phyloP scores from a whole-genome alignment of 1,140 invertebrate genomes.

The Mizuhopecten yessoensis region DNA sequence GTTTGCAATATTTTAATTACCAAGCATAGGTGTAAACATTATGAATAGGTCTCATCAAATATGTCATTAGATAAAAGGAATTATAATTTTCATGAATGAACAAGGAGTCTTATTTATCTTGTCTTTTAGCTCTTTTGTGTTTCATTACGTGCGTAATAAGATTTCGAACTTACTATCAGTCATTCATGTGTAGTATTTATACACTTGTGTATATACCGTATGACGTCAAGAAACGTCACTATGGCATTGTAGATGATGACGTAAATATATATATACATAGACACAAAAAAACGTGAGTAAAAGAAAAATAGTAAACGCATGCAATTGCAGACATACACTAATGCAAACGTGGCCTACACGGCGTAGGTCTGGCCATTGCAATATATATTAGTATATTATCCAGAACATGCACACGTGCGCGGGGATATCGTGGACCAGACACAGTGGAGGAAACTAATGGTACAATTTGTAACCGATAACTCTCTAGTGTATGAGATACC shows the following conservation, averaged over 20 bases:
- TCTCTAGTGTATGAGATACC: not conserved
- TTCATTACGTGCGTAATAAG: too few relatives aligned
- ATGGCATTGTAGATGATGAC: not conserved
- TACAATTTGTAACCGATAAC: not conserved
- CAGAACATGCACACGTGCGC: not conserved
- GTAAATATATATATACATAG: not conserved
- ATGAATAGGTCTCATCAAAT: too few relatives aligned
- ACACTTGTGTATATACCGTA: too few relatives aligned
- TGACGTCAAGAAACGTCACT: not conserved
- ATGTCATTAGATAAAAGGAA: too few relatives aligned
- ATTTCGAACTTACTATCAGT: too few relatives aligned
- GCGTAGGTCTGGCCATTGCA: not conserved
- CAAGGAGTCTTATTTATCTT: too few relatives aligned
- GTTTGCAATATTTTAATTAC: too few relatives aligned
- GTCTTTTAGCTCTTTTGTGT: too few relatives aligned
- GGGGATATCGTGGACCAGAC: not conserved
- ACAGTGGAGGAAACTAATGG: not conserved
- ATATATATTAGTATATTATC: not conserved
- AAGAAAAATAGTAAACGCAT: not conserved
- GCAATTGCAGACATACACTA: not conserved
- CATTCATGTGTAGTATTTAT: too few relatives aligned
- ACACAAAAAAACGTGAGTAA: not conserved
- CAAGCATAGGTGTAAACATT: too few relatives aligned
- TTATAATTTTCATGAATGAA: too few relatives aligned
- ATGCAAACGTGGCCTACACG: not conserved